phyloP scores from a whole-genome alignment of 2,888 invertebrate species.

The Temnothorax ravouxi region DNA sequence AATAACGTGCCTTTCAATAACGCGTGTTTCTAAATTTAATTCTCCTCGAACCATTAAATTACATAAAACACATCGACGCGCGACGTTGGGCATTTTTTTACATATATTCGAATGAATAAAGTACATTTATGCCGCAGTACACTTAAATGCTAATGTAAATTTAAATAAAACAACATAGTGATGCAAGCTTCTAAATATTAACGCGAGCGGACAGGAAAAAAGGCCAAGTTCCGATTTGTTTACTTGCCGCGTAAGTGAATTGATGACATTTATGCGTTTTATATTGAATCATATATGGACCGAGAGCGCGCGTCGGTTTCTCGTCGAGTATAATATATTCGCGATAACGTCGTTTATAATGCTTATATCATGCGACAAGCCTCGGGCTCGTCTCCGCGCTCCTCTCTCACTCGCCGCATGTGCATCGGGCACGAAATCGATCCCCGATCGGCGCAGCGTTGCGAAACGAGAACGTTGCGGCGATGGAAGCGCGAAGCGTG shows the following conservation, averaged over 20 bases:
- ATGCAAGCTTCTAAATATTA: neutral
- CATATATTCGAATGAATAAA: neutral
- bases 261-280: conserved; percentile 43
- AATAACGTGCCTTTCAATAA: neutral
- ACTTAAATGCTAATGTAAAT: neutral
- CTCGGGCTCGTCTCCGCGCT: neutral
- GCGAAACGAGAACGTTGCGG: conserved; percentile 51
- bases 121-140: neutral
- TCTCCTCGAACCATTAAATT: neutral
- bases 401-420: neutral
- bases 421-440: conserved; percentile 43
- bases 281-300: conserved; percentile 17
- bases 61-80: neutral
- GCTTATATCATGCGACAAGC: neutral
- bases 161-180: neutral
- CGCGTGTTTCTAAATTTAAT: neutral
- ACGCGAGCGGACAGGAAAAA: neutral
- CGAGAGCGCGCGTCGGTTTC: neutral
- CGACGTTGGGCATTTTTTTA: neutral
- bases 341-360: conserved; percentile 5
- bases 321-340: neutral
- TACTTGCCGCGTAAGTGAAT: neutral
- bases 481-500: conserved; percentile 36
- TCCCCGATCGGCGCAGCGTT: conserved; percentile 1
- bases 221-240: neutral